A percentile compares a stretch with the other conserved stretches of the same genome.
phyloP scores from a whole-genome alignment of 2,113 vertebrate genomes.

The Platysteira castanea region DNA sequence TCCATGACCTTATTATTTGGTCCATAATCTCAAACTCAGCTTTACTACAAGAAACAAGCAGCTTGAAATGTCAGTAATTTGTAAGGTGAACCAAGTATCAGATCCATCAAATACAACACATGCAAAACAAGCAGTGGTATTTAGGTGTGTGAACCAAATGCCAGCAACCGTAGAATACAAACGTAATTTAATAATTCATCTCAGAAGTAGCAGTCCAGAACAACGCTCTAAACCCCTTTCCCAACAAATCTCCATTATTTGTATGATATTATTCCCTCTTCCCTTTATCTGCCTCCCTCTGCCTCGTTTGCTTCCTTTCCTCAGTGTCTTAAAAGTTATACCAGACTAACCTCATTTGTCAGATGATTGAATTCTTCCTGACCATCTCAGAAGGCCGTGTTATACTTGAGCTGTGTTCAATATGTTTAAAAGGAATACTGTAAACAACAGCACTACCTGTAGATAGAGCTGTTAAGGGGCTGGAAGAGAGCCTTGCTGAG shows the following conservation, averaged over 20 bases:
- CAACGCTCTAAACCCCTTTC: not conserved
- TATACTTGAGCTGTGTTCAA: not conserved
- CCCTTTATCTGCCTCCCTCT: not conserved
- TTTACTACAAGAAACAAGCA: not conserved
- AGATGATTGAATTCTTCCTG: not conserved
- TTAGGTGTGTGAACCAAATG: not conserved
- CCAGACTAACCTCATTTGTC: not conserved
- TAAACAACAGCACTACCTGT: not conserved
- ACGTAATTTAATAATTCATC: not conserved
- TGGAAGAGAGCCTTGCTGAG: not conserved
- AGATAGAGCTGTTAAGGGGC: not conserved
- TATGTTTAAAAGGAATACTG: not conserved
- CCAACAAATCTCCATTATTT: not conserved
- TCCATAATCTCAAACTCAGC: not conserved
- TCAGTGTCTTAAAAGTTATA: not conserved
- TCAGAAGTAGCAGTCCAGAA: not conserved
- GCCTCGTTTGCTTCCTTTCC: not conserved
- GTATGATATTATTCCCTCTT: not conserved
- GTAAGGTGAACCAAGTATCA: not conserved
- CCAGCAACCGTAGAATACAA: not conserved
- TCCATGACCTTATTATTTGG: not conserved
- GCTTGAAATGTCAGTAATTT: not conserved
- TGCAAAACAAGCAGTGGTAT: not conserved
- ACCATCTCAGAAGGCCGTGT: not conserved
- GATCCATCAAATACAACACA: not conserved